Evolutionary conservation across 2,888 invertebrate genomes (phyloP), one percentile per base, ranked within the genome.

Genomic region (Cantharis flavilabris): DNA sequence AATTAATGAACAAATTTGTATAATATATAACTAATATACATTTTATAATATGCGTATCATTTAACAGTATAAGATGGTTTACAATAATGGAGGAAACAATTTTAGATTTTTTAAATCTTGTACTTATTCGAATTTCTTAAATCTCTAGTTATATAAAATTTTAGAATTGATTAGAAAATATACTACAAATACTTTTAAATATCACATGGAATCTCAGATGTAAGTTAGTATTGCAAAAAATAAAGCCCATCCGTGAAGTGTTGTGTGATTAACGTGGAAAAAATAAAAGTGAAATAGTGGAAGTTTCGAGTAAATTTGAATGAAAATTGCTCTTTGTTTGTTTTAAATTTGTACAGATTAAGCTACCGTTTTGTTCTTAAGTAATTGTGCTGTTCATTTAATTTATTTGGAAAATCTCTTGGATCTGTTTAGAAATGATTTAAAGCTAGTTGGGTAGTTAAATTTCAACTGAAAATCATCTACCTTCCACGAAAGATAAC

Each of bases 201-300:
- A 81, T 81, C 81, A 81, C 81, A 81, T 78, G 79, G 78, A 80
- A 77, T 80, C 73, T 78, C 79, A 79, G 75, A 73, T 79, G 33
- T 75, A 75, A 79, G 79, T 62, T 72, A 75, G 72, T 77, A 75
- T 75, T 77, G 69, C 77, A 77, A 72, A 33, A 63, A 30, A 75
- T 77, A 74, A 74, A 75, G 77, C 77, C 69, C 20, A 65, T 18
- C 18, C 23, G 4, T 23, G n/a, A 67, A 67, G 20, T 64, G 18
- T 20, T 20, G 16, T 64, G 64, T 20, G 26, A 67, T 67, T 67
- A 64, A 64, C 20, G 10, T 20, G 1, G 18, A 49, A 49, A 49
- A 23, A 23, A 23, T 23, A 23, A 23, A 23, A 20, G 20, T 20
- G 20, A 3, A 20, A 20, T 20, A 2, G 20, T 20, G 20, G 20